Conservation (phyloP, 2,888 invertebrate species). For the Troides aeacus region DNA sequence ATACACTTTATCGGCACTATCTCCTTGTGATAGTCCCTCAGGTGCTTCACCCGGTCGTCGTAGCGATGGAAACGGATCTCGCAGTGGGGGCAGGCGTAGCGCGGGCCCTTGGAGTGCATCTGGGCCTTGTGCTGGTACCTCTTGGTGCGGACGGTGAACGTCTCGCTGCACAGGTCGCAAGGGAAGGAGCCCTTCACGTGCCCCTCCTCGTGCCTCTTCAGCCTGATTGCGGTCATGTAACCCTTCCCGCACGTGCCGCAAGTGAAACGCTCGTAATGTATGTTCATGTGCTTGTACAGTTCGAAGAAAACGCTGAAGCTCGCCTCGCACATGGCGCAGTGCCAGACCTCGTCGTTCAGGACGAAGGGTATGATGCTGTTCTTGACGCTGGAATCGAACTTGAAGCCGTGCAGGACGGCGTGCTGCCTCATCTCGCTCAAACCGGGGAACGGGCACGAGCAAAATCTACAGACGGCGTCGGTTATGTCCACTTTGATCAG, state of each 20-base stretch:
- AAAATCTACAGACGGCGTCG: constrained; percentile 2
- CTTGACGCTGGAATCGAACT: constrained; percentile 8
- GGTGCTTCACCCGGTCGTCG: constrained; percentile 5
- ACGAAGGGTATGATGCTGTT: constrained; percentile 4
- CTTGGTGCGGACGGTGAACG: constrained; percentile 5
- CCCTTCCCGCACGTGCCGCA: constrained; percentile 4
- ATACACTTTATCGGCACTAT: constrained; percentile 1
- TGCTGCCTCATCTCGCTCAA: constrained; percentile 7
- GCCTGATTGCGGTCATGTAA: constrained; percentile 3
- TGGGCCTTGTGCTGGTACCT: constrained; percentile 12
- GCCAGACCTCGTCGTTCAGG: constrained; percentile 1
- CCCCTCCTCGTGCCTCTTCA: constrained; percentile 7
- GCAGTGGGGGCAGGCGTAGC: constrained; percentile 3
- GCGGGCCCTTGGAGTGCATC: constrained; percentile 3
- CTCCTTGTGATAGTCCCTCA: constrained; percentile 1
- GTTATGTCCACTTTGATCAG: constrained; percentile 7
- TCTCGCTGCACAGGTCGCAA: constrained; percentile 5
- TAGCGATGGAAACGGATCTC: constrained; percentile 6
- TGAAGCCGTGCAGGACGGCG: constrained; percentile 6
- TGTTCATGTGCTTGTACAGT: constrained; percentile 10
- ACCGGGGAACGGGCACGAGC: constrained; percentile 9
- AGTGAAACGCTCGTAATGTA: constrained; percentile 2
- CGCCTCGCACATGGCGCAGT: constrained; percentile 4
- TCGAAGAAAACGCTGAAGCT: constrained; percentile 8
- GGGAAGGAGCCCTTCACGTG: background rate